Percentiles rank a stretch among this genome's conserved stretches.
Evolutionary conservation across 2,797 vertebrate species (phyloP).

Genomic region (Vultur gryphus): DNA sequence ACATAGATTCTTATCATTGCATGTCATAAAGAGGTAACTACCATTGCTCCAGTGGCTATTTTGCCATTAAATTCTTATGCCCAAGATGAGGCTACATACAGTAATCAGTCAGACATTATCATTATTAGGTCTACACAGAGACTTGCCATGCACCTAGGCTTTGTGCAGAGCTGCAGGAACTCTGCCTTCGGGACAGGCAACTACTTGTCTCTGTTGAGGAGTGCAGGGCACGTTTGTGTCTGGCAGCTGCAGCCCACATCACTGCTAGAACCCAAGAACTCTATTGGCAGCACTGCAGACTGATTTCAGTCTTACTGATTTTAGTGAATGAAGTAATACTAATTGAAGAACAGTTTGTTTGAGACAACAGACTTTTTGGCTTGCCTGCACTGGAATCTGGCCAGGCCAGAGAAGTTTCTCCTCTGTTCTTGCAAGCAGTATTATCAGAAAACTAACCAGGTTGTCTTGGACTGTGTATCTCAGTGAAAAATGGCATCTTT

Average conservation of each 20-base stretch:
- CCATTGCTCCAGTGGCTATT: neutral
- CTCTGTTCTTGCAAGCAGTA: neutral
- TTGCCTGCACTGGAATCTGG: neutral
- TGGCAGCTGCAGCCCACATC: neutral
- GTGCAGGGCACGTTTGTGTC: accelerated
- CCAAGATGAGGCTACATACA: neutral
- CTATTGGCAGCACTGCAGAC: neutral
- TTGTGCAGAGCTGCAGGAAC: neutral
- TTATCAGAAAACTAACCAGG: neutral
- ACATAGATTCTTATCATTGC: neutral
- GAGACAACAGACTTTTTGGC: neutral
- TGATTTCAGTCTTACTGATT: neutral
- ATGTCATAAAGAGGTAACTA: neutral
- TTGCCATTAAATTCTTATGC: neutral
- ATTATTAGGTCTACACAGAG: neutral
- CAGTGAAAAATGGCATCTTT: neutral
- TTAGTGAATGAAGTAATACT: neutral
- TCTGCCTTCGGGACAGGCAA: neutral
- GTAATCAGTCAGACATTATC: neutral
- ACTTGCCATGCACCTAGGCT: neutral
- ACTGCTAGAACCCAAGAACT: neutral
- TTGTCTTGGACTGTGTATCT: neutral
- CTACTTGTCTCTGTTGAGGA: neutral
- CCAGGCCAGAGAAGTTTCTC: neutral
- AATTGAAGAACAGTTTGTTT: neutral